These are phyloP conservation scores for Hyles lineata DNA, from an alignment of 2,888 invertebrate species.

Conservation along the genomic window DNA sequence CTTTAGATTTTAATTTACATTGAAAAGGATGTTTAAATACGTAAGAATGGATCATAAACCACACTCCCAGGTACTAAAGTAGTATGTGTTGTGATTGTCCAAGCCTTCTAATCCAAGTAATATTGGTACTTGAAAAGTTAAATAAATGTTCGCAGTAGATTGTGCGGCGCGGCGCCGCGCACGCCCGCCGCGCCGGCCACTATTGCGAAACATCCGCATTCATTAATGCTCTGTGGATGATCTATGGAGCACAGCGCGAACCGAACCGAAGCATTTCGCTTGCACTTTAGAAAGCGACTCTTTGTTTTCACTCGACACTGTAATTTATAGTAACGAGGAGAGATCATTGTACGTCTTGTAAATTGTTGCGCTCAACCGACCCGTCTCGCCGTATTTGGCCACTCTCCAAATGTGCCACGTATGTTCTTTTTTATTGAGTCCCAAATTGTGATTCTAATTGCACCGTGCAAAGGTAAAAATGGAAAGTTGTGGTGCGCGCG, in stretches of 20 bases:
- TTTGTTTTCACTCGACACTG: conserved; percentile 78
- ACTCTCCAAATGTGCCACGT: conserved; percentile 59
- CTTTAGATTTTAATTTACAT: no score
- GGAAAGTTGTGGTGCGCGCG: conserved; percentile 18
- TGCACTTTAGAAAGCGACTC: conserved; percentile 78
- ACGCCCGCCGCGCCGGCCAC: conserved; percentile 20
- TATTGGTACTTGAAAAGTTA: not conserved
- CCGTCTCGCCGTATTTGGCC: conserved; percentile 61
- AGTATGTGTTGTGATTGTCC: not conserved
- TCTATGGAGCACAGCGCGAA: conserved; percentile 57
- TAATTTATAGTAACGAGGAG: conserved; percentile 77
- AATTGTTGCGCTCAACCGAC: conserved; percentile 60
- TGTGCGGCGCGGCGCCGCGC: not conserved
- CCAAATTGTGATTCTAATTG: conserved; percentile 54
- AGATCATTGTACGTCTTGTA: conserved; percentile 76
- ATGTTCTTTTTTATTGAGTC: conserved; percentile 50
- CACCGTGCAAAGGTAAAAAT: conserved; percentile 34
- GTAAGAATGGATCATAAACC: no score
- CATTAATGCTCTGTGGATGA: conserved; percentile 62
- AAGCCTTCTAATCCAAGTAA: no score
- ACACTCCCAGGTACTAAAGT: no score
- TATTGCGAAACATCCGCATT: conserved; percentile 69
- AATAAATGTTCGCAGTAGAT: conserved; percentile 9
- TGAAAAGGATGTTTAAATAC: no score
- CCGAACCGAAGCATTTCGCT: conserved; percentile 64